Evolutionary conservation across 2,888 invertebrate genomes (phyloP), one percentile per base, ranked within the genome.

Genomic region (Bibio marci): DNA sequence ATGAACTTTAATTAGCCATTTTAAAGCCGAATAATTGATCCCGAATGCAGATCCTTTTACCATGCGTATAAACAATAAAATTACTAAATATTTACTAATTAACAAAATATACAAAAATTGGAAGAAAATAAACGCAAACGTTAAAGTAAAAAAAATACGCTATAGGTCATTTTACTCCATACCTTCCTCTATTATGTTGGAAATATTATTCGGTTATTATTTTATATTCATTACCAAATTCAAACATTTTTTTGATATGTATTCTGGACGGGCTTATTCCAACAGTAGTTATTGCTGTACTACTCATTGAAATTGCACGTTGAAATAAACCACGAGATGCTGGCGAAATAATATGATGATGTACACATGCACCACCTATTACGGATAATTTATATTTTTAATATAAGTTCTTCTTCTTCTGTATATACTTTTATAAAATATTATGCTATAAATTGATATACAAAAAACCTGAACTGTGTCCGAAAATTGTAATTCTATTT

Each of bases 381-480:
- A n/a, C n/a, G n/a, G n/a, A n/a, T n/a, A n/a, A n/a, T 32, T 13
- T 28, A 7, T 4, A 28, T 8, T n/a, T 7, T 7, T 4, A n/a
- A 7, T 11, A 13, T n/a, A 28, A 28, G 15, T 10, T 32, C 12
- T 12, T 13, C 31, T 31, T 31, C 14, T 31, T 14, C 14, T 31
- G 31, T 4, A 13, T 10, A 10, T 13, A 31, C 3, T 6, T 31
- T 31, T 31, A 10, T 13, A 15, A 15, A 31, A 15, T 14, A 13
- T 31, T 31, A 15, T 31, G n/a, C n/a, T n/a, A n/a, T n/a, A n/a
- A n/a, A n/a, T n/a, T n/a, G n/a, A n/a, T n/a, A n/a, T n/a, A n/a
- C n/a, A n/a, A n/a, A n/a, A 25, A 26, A 2, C 62, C 62, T 26
- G 62, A 57, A 38, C 62, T 62, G 26, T 56, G 53, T 3, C 62